Conservation (phyloP, 2,113 vertebrate species). For the Scalopus aquaticus region DNA sequence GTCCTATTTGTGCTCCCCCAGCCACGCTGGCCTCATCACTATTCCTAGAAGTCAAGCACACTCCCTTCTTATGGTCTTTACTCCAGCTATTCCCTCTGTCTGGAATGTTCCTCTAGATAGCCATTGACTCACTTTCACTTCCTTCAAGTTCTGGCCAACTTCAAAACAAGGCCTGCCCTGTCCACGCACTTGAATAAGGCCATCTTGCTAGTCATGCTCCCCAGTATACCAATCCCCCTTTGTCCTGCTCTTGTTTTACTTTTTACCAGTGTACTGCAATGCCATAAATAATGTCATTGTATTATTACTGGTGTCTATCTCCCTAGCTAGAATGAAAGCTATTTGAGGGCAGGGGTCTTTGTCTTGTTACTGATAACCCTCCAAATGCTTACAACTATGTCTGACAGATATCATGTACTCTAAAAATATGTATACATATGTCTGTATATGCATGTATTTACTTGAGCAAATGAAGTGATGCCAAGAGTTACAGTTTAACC, state of each 20-base stretch:
- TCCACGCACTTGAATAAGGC: fast-evolving
- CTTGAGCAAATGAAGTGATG: neutral
- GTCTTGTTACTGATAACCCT: neutral
- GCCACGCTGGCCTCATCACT: neutral
- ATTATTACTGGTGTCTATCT: neutral
- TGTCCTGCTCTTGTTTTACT: neutral
- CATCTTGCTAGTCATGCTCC: neutral
- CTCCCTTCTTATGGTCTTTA: neutral
- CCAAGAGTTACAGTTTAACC: neutral
- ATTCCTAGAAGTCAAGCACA: neutral
- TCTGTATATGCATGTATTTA: neutral
- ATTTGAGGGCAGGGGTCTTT: neutral
- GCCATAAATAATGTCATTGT: neutral
- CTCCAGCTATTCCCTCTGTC: neutral
- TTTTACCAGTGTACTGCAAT: no score
- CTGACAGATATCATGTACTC: neutral
- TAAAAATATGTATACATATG: neutral
- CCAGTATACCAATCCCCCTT: fast-evolving
- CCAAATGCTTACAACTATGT: neutral
- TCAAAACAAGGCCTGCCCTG: neutral
- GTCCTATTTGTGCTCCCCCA: fast-evolving
- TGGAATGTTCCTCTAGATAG: neutral
- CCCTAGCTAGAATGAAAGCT: neutral
- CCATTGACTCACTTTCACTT: neutral
- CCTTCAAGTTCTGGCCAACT: neutral